Base-by-base conservation (phyloP, 2,113 vertebrate species). In the Nesoenas mayeri region DNA sequence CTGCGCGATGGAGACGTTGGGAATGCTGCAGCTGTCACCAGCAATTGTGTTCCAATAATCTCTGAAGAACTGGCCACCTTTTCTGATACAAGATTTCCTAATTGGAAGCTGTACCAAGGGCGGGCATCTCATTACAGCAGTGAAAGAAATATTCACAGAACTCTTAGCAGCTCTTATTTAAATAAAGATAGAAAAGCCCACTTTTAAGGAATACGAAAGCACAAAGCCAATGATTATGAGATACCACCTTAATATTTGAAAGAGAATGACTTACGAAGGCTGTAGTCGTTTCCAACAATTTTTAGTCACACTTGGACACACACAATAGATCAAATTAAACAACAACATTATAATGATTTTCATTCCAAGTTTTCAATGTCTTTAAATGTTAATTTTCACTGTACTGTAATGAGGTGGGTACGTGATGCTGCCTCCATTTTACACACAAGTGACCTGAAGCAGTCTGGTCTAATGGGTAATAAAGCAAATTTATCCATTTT, bases 111-210 rank as follows among this genome's bases (percentile, higher is more conserved):
- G 16, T 54, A 90, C 75, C 79, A 92, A 88, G 87, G 93, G 60
- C 85, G 93, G 78, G 60, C 2, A 0, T 62, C 64, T 75, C 96
- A 66, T 77, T 84, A 95, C 72, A 91, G 91, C 90, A 57, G 51
- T 36, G 77, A 88, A 70, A 84, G 47, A 95, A 97, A 86, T 56
- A 73, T 42, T 87, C 91, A 92, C 85, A 74, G 64, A 87, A 89
- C 28, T 92, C 81, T 88, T 48, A 86, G 79, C 40, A 56, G 36
- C 29, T 65, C 25, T 53, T 82, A 36, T 57, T 94, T 87, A 89
- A 95, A 81, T 48, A 60, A 91, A 83, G 61, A 70, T 79, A 60
- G 90, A 58, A 97, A 96, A 91, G 31, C 12, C 9, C 1, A 10
- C 13, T 87, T 69, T 67, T 69, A 44, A 82, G 57, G 42, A 74